phyloP scores from a whole-genome alignment of 2,797 vertebrate species.

The Lepidocolaptes lacrymiger region DNA sequence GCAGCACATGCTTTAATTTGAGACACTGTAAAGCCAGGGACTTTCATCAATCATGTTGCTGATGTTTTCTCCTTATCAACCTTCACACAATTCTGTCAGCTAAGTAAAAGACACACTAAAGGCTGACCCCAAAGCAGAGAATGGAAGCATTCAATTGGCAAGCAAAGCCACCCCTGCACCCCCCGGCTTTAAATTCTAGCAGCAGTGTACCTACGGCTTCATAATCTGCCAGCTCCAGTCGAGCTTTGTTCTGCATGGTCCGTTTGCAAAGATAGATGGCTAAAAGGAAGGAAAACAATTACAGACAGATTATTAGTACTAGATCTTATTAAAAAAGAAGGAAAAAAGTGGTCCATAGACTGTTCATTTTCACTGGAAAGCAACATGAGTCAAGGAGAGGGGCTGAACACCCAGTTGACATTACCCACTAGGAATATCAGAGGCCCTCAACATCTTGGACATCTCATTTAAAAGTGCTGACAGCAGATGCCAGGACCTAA shows the following conservation, averaged over 20 bases:
- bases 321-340: neutral
- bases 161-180: neutral
- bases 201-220: conserved; percentile 90
- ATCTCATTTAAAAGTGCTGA: neutral
- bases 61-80: neutral
- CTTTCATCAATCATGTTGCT: rapidly evolving
- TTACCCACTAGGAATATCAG: neutral
- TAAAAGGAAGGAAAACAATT: conserved; percentile 60
- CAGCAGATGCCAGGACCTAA: conserved; percentile 9
- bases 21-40: neutral
- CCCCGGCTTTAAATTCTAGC: conserved; percentile 32
- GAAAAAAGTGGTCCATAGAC: neutral
- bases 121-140: neutral
- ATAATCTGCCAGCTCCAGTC: conserved; percentile 94
- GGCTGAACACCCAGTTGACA: neutral
- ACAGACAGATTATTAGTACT: neutral
- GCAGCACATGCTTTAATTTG: neutral
- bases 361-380: neutral
- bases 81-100: neutral
- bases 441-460: neutral
- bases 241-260: conserved; percentile 98
- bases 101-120: neutral
- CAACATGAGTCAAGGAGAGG: neutral
- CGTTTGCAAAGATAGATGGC: conserved; percentile 98
- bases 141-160: neutral